Percentiles rank a stretch among this genome's conserved stretches.
phyloP scores from a whole-genome alignment of 1,140 invertebrate species.

The Polypedilum vanderplanki region DNA sequence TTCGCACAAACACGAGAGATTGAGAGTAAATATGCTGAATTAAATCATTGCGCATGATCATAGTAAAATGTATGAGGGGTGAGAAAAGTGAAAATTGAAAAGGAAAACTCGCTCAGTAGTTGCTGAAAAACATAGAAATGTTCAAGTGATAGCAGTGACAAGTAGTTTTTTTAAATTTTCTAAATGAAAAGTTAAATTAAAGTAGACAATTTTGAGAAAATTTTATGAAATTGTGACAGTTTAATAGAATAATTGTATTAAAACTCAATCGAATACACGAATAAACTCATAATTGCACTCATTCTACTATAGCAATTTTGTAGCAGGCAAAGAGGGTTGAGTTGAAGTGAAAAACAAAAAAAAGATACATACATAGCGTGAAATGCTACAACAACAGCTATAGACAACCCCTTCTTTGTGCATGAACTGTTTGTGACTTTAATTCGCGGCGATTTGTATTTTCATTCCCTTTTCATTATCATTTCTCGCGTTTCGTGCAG shows the following conservation, averaged over 20 bases:
- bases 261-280: not conserved
- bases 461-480: not conserved
- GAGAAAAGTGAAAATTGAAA: not conserved
- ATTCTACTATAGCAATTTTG: not conserved
- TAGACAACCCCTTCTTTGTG: not conserved
- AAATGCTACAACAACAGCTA: not conserved
- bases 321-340: not conserved
- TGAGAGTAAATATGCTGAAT: constrained; percentile 11
- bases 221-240: not conserved
- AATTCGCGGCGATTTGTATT: too few species aligned
- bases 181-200: constrained; percentile 27
- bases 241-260: not conserved
- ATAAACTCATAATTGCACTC: not conserved
- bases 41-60: not conserved
- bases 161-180: constrained; percentile 19
- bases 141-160: not conserved
- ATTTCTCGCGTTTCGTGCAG: not conserved
- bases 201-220: not conserved
- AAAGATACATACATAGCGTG: not conserved
- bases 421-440: not conserved
- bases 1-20: not conserved
- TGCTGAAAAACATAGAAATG: constrained; percentile 9
- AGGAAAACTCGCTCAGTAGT: too few species aligned
- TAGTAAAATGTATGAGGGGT: not conserved
- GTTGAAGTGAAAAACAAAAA: not conserved